These are phyloP conservation scores for Microcebus jonahi DNA, from an alignment of 2,113 vertebrate genomes.

Conservation along the genomic window DNA sequence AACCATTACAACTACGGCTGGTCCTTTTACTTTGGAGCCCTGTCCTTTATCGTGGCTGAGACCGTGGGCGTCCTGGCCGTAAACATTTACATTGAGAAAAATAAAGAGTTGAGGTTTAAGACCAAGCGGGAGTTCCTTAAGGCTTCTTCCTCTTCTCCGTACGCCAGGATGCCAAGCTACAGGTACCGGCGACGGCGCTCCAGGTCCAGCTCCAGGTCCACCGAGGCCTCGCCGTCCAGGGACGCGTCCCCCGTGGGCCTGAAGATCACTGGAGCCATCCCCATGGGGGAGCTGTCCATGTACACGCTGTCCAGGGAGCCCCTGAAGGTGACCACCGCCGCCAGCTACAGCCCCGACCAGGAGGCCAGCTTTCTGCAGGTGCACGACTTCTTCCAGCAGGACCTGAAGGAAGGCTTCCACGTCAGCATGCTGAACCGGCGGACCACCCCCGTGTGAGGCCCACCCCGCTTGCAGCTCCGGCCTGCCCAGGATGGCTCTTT, in stretches of 20 bases:
- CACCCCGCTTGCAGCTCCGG: not conserved
- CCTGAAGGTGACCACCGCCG: slow-evolving; percentile 89
- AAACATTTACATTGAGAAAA: slow-evolving; percentile 99
- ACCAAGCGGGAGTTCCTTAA: slow-evolving; percentile 94
- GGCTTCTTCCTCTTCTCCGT: slow-evolving; percentile 95
- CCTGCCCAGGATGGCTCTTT: slow-evolving; percentile 66
- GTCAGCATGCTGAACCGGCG: slow-evolving; percentile 93
- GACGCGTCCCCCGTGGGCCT: slow-evolving; percentile 92
- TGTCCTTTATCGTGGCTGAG: slow-evolving; percentile 98
- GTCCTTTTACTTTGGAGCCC: slow-evolving; percentile 99
- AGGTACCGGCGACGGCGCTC: slow-evolving; percentile 94
- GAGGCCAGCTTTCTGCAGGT: slow-evolving; percentile 95
- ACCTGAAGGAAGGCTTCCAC: slow-evolving; percentile 92
- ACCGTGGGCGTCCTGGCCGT: slow-evolving; percentile 96
- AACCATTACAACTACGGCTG: slow-evolving; percentile 98
- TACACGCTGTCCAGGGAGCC: slow-evolving; percentile 96
- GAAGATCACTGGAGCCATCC: slow-evolving; percentile 91
- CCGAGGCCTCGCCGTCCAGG: slow-evolving; percentile 93
- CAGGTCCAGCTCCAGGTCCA: slow-evolving; percentile 94
- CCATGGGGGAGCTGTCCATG: slow-evolving; percentile 97
- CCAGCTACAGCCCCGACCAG: slow-evolving; percentile 94
- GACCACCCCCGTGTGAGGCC: slow-evolving; percentile 96
- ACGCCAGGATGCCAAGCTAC: slow-evolving; percentile 97
- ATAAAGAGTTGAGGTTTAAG: slow-evolving; percentile 95
- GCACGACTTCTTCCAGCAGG: slow-evolving; percentile 97